Percentiles rank a stretch among this genome's conserved stretches.
These are phyloP conservation scores for Hephaestus fuliginosus DNA, from an alignment of 2,797 vertebrate genomes.

Conservation along the genomic window DNA sequence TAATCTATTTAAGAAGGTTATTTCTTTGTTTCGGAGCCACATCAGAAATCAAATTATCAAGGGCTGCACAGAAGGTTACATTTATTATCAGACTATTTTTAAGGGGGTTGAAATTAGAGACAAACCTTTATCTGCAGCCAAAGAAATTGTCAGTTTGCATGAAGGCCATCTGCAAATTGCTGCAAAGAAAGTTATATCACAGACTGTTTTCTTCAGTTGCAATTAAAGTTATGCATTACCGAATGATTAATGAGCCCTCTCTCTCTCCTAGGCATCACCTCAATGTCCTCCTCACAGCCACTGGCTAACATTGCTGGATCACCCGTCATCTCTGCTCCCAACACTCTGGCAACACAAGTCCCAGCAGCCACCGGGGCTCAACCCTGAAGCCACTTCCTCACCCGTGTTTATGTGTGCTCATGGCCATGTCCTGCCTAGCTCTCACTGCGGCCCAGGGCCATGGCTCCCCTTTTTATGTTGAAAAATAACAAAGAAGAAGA, in stretches of 20 bases:
- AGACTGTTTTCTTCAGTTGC: not conserved
- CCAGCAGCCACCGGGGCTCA: slow-evolving; percentile 88
- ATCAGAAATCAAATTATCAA: not conserved
- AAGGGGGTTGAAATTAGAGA: not conserved
- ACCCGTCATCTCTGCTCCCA: slow-evolving; percentile 90
- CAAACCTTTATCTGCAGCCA: not conserved
- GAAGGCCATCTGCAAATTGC: not conserved
- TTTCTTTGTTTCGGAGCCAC: not conserved
- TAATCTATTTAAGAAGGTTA: not conserved
- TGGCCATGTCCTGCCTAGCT: slow-evolving; percentile 79
- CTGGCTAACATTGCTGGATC: slow-evolving; percentile 89
- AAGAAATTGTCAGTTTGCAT: not conserved
- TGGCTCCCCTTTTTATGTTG: slow-evolving; percentile 86
- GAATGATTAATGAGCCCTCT: not conserved
- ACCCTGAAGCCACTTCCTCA: slow-evolving; percentile 85
- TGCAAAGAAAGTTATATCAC: not conserved
- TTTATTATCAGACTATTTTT: not conserved
- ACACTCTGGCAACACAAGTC: slow-evolving; percentile 89
- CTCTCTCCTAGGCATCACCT: slow-evolving; percentile 86
- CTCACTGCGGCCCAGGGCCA: slow-evolving; percentile 76
- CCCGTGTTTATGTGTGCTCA: slow-evolving; percentile 77
- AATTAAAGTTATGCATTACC: not conserved
- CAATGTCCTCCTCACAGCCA: slow-evolving; percentile 90
- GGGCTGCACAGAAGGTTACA: not conserved
- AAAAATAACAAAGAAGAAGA: slow-evolving; percentile 83